Percentiles rank a stretch among this genome's conserved stretches.
Evolutionary conservation across 1,140 invertebrate genomes (phyloP).

Genomic region (Phymorhynchus buccinoides): DNA sequence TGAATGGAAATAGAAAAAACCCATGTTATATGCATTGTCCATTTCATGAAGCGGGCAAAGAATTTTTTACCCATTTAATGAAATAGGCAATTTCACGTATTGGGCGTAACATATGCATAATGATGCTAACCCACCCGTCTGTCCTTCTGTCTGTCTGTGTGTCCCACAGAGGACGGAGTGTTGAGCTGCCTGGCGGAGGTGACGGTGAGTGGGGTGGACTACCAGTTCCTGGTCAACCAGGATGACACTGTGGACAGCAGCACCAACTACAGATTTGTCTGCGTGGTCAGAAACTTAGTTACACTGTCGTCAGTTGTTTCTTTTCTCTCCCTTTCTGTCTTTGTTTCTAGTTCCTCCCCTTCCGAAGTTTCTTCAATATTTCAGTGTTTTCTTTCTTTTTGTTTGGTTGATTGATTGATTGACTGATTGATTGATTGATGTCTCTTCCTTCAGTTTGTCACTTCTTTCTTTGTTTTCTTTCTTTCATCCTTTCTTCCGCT

Average conservation of each 20-base stretch:
- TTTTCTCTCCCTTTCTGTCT: no score
- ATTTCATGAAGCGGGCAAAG: no score
- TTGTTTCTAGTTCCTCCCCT: no score
- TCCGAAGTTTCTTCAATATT: no score
- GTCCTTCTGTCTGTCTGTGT: neutral
- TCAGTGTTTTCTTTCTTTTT: no score
- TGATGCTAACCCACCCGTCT: neutral
- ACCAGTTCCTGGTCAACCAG: slow-evolving; percentile 15
- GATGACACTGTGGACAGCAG: neutral
- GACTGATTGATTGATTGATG: no score
- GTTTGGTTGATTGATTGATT: no score
- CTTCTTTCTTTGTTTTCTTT: neutral
- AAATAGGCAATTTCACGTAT: neutral
- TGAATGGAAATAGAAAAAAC: no score
- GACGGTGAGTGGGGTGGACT: neutral
- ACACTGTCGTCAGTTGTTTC: no score
- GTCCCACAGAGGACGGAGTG: neutral
- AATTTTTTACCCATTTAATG: neutral
- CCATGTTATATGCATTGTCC: no score
- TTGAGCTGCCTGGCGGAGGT: neutral
- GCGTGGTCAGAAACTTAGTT: neutral
- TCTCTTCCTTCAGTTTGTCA: no score
- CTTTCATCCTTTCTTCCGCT: neutral
- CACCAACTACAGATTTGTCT: neutral
- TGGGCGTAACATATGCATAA: neutral